Evolutionary conservation across 1,140 invertebrate genomes (phyloP).

Genomic region (Thaumetopoea pityocampa): DNA sequence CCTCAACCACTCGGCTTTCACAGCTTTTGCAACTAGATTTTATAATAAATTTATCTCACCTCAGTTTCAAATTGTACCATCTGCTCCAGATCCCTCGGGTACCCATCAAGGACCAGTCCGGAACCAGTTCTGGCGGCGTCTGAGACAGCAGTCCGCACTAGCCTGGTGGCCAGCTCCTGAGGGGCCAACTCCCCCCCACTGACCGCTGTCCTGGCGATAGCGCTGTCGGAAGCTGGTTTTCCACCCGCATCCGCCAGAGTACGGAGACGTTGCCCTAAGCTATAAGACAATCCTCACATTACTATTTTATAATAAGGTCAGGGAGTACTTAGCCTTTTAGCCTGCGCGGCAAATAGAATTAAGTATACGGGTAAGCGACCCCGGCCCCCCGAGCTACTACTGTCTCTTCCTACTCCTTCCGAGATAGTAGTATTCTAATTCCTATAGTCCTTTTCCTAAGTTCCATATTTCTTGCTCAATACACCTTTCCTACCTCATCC

Average conservation of each 20-base stretch:
- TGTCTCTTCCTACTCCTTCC: too few relatives aligned
- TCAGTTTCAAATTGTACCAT: conserved; percentile 89
- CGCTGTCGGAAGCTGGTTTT: conserved; percentile 75
- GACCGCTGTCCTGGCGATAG: conserved; percentile 79
- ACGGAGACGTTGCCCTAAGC: conserved; percentile 83
- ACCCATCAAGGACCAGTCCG: conserved; percentile 93
- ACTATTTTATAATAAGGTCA: too few relatives aligned
- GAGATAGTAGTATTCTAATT: too few relatives aligned
- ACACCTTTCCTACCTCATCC: too few relatives aligned
- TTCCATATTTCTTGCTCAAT: too few relatives aligned
- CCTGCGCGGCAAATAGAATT: too few relatives aligned
- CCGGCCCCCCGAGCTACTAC: too few relatives aligned
- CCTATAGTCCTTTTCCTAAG: too few relatives aligned
- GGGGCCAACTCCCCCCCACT: conserved; percentile 89
- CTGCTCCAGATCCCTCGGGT: conserved; percentile 91
- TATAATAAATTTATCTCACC: conserved; percentile 72
- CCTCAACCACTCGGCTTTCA: background rate
- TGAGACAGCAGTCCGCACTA: conserved; percentile 78
- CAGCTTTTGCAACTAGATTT: background rate
- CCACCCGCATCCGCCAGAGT: conserved; percentile 79
- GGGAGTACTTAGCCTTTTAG: too few relatives aligned
- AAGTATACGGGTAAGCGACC: too few relatives aligned
- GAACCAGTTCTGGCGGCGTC: conserved; percentile 44
- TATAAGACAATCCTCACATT: too few relatives aligned
- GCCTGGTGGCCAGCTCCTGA: conserved; percentile 79